Conservation (phyloP, 2,888 invertebrate species). For the Liodrosophila aerea region DNA sequence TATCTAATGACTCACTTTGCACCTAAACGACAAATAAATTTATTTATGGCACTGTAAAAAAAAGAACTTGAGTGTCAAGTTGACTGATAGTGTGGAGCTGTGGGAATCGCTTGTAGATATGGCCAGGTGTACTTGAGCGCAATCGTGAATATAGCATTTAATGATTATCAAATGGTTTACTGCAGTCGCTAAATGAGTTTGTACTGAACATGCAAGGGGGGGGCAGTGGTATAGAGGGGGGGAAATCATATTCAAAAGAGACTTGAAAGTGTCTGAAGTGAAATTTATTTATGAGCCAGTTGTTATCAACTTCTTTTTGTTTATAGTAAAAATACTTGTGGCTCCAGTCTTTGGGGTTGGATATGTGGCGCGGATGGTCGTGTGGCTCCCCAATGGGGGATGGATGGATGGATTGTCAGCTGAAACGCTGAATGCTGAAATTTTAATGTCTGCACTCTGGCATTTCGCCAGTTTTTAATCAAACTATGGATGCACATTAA, state of each 20-base stretch:
- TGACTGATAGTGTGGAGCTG: conserved; percentile 25
- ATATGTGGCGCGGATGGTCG: background rate
- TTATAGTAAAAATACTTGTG: conserved; percentile 28
- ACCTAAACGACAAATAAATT: conserved; percentile 27
- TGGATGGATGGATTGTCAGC: conserved; percentile 70
- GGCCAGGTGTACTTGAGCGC: conserved; percentile 14
- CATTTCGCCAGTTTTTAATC: conserved; percentile 81
- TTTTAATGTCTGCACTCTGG: conserved; percentile 71
- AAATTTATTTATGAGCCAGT: conserved; percentile 33
- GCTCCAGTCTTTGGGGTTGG: conserved; percentile 30
- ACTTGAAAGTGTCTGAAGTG: too few relatives aligned
- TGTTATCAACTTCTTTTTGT: conserved; percentile 39
- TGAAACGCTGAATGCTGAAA: conserved; percentile 37
- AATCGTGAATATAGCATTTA: conserved; percentile 5
- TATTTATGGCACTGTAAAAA: conserved; percentile 1
- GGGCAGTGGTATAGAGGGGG: background rate
- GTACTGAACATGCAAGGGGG: background rate
- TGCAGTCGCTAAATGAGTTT: background rate
- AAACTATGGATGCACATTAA: conserved; percentile 78
- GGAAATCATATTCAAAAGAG: background rate
- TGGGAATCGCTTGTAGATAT: conserved; percentile 15
- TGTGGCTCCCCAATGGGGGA: conserved; percentile 24
- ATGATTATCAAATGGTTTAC: conserved; percentile 1
- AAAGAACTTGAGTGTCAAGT: conserved; percentile 5
- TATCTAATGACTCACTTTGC: conserved; percentile 49